Evolutionary conservation across 1,140 invertebrate species (phyloP).

Genomic region (Lasioglossum albipes): DNA sequence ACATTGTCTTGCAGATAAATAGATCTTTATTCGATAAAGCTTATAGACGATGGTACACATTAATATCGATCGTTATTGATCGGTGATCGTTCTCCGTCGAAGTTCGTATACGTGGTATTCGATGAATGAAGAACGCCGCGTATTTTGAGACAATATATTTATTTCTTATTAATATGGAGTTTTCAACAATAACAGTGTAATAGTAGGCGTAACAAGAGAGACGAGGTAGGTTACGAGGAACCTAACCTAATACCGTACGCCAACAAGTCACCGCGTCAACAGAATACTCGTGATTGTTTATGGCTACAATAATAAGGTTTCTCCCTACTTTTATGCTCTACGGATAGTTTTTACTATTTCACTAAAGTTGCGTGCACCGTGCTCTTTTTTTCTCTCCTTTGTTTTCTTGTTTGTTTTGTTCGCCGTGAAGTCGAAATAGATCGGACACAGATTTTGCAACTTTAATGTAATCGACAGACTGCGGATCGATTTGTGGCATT

Average conservation of each 20-base stretch:
- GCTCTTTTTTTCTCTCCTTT: too few relatives aligned
- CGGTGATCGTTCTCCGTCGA: not conserved
- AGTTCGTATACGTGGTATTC: not conserved
- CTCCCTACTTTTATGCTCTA: conserved; percentile 13
- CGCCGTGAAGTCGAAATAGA: not conserved
- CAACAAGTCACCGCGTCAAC: conserved; percentile 75
- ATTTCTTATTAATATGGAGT: conserved; percentile 80
- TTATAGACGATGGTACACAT: too few relatives aligned
- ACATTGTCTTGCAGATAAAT: too few relatives aligned
- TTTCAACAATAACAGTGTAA: conserved; percentile 80
- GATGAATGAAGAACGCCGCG: not conserved
- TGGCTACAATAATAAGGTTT: conserved; percentile 7
- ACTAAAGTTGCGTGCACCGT: conserved; percentile 16
- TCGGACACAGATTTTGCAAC: not conserved
- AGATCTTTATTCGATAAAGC: too few relatives aligned
- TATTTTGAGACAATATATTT: conserved; percentile 79
- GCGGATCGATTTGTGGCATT: too few relatives aligned
- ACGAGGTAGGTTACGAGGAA: conserved; percentile 78
- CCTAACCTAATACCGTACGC: conserved; percentile 77
- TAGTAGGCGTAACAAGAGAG: conserved; percentile 80
- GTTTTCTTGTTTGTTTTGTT: too few relatives aligned
- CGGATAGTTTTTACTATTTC: conserved; percentile 10
- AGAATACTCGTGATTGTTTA: conserved; percentile 48
- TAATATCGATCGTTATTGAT: too few relatives aligned
- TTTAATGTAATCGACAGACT: conserved; percentile 9